phyloP scores from a whole-genome alignment of 2,888 invertebrate species.

The Anarsia innoxiella region DNA sequence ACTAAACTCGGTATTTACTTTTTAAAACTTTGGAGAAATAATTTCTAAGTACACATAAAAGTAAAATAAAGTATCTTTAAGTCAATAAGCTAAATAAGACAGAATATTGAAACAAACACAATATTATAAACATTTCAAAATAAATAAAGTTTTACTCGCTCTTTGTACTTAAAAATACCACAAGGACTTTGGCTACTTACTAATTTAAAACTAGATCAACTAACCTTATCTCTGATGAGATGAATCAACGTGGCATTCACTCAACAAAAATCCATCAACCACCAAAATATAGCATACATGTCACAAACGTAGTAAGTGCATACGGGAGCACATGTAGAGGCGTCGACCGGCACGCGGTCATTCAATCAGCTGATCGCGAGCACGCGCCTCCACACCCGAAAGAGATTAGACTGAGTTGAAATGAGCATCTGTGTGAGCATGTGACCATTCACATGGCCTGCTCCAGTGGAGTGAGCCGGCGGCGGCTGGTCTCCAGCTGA shows the following conservation, averaged over 20 bases:
- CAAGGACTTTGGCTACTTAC: too few relatives aligned
- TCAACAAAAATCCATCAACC: conserved; percentile 45
- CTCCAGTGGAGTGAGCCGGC: conserved; percentile 23
- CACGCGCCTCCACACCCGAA: conserved; percentile 11
- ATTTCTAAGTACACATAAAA: too few relatives aligned
- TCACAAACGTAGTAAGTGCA: conserved; percentile 59
- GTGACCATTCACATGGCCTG: conserved; percentile 24
- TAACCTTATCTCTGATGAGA: too few relatives aligned
- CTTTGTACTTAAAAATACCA: too few relatives aligned
- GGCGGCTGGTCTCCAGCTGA: conserved; percentile 48
- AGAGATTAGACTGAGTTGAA: neutral
- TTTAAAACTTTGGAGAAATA: too few relatives aligned
- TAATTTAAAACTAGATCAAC: too few relatives aligned
- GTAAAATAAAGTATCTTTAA: too few relatives aligned
- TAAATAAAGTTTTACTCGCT: too few relatives aligned
- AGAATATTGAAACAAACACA: too few relatives aligned
- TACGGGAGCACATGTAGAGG: conserved; percentile 53
- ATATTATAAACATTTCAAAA: too few relatives aligned
- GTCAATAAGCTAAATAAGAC: too few relatives aligned
- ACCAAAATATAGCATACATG: conserved; percentile 46
- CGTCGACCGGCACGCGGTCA: conserved; percentile 42
- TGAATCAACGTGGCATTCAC: conserved; percentile 32
- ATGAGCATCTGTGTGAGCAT: conserved; percentile 1
- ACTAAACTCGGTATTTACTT: too few relatives aligned
- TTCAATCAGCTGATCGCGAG: conserved; percentile 57